Evolutionary conservation across 1,140 invertebrate species (phyloP).

Genomic region (Scaptomyza graminum): DNA sequence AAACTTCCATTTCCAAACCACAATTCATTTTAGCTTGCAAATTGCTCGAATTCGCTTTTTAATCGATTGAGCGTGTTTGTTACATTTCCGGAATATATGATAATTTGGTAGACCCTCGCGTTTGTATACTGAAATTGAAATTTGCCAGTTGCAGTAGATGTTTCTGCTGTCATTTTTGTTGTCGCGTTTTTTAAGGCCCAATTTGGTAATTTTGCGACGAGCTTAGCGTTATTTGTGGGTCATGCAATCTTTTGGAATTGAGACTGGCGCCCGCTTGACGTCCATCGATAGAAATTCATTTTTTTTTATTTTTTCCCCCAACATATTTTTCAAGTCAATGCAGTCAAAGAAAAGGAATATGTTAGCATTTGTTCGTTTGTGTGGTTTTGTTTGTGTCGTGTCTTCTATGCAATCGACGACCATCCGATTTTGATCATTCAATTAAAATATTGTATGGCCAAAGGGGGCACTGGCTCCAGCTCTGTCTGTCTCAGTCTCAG

Average conservation of each 20-base stretch:
- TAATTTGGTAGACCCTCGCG: conserved; percentile 26
- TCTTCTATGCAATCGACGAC: conserved; percentile 35
- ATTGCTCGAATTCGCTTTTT: not conserved
- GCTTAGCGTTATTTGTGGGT: conserved; percentile 60
- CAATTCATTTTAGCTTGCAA: not conserved
- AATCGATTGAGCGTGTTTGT: not conserved
- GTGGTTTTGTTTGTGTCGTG: no score
- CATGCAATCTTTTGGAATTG: conserved; percentile 64
- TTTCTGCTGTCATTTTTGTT: conserved; percentile 7
- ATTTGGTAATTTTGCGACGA: conserved; percentile 63
- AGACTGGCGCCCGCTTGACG: conserved; percentile 59
- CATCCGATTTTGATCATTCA: conserved; percentile 79
- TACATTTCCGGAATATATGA: not conserved
- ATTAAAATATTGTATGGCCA: conserved; percentile 74
- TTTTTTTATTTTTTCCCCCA: conserved; percentile 34
- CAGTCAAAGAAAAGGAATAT: conserved; percentile 20
- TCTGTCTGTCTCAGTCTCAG: conserved; percentile 1
- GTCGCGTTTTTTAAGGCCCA: conserved; percentile 47
- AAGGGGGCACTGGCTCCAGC: conserved; percentile 38
- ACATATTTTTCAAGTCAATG: conserved; percentile 41
- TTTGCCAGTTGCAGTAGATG: conserved; percentile 20
- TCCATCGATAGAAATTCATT: conserved; percentile 67
- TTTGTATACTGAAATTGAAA: conserved; percentile 59
- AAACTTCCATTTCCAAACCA: not conserved
- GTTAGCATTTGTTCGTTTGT: no score